phyloP scores from a whole-genome alignment of 1,140 invertebrate genomes.

The Cydia pomonella region DNA sequence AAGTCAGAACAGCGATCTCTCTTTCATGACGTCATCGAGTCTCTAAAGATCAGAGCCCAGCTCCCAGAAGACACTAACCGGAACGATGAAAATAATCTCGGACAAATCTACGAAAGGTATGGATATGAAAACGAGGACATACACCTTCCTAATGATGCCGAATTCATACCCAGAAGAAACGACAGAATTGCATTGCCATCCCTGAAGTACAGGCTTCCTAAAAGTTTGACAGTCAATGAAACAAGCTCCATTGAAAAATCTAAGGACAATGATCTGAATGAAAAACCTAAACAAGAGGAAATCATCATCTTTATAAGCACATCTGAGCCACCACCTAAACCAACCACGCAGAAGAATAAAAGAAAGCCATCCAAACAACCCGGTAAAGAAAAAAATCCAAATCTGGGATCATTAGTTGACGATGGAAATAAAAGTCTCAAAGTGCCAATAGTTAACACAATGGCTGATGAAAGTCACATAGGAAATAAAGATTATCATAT shows the following conservation, averaged over 20 bases:
- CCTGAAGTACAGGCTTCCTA: slow-evolving; percentile 68
- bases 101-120: slow-evolving; percentile 55
- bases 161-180: slow-evolving; percentile 67
- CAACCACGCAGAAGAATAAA: slow-evolving; percentile 56
- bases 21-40: slow-evolving; percentile 71
- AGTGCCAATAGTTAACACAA: slow-evolving; percentile 60
- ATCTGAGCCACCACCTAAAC: slow-evolving; percentile 39
- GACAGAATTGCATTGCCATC: slow-evolving; percentile 72
- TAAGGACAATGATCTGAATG: slow-evolving; percentile 37
- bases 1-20: slow-evolving; percentile 56
- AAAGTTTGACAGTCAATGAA: slow-evolving; percentile 50
- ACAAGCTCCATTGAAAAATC: slow-evolving; percentile 36
- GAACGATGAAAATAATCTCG: slow-evolving; percentile 64
- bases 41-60: slow-evolving; percentile 59
- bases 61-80: slow-evolving; percentile 60
- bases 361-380: slow-evolving; percentile 49
- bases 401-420: slow-evolving; percentile 38
- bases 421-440: slow-evolving; percentile 36
- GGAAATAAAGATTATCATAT: slow-evolving; percentile 76
- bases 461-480: slow-evolving; percentile 74
- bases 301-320: slow-evolving; percentile 61
- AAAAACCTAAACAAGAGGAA: slow-evolving; percentile 54
- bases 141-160: slow-evolving; percentile 59
- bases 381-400: slow-evolving; percentile 47
- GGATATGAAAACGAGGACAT: slow-evolving; percentile 57